Evolutionary conservation across 2,113 vertebrate genomes (phyloP).

Genomic region (Lampris incognitus): DNA sequence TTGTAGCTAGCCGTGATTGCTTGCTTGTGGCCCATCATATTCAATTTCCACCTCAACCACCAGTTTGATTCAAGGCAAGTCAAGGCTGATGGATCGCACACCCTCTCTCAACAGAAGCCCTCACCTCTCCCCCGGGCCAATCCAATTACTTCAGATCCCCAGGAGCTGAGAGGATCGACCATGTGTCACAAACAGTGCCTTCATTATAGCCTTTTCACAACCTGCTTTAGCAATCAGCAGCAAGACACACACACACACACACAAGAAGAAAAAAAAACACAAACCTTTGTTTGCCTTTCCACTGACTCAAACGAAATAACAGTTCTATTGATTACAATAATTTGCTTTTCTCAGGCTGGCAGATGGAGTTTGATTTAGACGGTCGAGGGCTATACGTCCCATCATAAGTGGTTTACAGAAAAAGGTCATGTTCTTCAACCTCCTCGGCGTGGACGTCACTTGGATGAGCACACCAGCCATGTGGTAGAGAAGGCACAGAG

Average conservation of each 20-base stretch:
- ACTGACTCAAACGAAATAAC: conserved; percentile 13
- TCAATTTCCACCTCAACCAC: conserved; percentile 77
- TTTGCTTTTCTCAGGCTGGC: conserved; percentile 5
- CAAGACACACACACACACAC: neutral
- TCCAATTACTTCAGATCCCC: conserved; percentile 70
- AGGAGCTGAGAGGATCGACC: conserved; percentile 58
- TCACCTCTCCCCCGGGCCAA: conserved; percentile 68
- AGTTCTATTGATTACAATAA: conserved; percentile 20
- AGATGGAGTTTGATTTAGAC: neutral
- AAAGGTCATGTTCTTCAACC: neutral
- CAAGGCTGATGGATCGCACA: conserved; percentile 71
- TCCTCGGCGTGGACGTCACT: too few species aligned
- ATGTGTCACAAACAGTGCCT: conserved; percentile 62
- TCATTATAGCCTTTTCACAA: conserved; percentile 66
- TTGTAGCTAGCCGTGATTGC: conserved; percentile 67
- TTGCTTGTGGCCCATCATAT: conserved; percentile 75
- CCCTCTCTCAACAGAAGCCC: conserved; percentile 65
- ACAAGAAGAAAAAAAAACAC: conserved; percentile 32
- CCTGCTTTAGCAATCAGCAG: conserved; percentile 17
- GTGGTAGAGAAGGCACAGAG: too few species aligned
- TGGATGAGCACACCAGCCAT: too few species aligned
- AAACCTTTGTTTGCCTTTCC: conserved; percentile 7
- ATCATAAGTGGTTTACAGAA: neutral
- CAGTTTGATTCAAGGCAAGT: conserved; percentile 69
- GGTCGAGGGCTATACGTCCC: neutral